Conservation (phyloP, 2,888 invertebrate species). For the Drosophila setosimentum region DNA sequence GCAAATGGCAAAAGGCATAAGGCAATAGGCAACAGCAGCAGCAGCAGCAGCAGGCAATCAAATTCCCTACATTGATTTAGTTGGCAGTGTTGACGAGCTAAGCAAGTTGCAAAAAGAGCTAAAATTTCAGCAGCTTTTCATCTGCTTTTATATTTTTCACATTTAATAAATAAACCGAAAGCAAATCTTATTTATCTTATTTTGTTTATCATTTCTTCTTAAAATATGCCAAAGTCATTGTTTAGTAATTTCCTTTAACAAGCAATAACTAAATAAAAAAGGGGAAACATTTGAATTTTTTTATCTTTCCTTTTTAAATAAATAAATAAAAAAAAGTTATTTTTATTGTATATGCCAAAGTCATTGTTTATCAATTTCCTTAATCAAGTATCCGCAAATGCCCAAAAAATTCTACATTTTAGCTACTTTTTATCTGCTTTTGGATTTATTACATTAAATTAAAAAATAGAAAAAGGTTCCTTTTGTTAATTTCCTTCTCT, state of each 20-base stretch:
- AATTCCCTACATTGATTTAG: constrained; percentile 47
- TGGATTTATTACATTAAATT: background rate
- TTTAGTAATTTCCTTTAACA: background rate
- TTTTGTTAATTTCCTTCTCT: background rate
- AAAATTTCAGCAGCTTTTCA: background rate
- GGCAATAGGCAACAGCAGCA: background rate
- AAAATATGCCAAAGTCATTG: background rate
- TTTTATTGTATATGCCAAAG: background rate
- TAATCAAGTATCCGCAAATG: background rate
- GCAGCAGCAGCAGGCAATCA: constrained; percentile 14
- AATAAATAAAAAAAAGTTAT: background rate
- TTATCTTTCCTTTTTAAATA: background rate
- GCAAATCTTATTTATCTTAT: fast-evolving
- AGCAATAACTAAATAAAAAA: background rate
- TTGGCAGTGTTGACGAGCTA: constrained; percentile 1
- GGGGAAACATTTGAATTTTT: background rate
- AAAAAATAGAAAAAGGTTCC: background rate
- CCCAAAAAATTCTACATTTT: too few relatives aligned
- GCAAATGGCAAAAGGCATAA: constrained; percentile 13
- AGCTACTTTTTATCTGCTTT: background rate
- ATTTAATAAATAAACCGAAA: background rate
- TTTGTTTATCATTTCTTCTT: background rate
- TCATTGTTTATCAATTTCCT: background rate
- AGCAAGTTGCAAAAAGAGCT: background rate
- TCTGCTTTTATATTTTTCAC: background rate